phyloP scores from a whole-genome alignment of 1,140 invertebrate genomes.

The Nomia melanderi region DNA sequence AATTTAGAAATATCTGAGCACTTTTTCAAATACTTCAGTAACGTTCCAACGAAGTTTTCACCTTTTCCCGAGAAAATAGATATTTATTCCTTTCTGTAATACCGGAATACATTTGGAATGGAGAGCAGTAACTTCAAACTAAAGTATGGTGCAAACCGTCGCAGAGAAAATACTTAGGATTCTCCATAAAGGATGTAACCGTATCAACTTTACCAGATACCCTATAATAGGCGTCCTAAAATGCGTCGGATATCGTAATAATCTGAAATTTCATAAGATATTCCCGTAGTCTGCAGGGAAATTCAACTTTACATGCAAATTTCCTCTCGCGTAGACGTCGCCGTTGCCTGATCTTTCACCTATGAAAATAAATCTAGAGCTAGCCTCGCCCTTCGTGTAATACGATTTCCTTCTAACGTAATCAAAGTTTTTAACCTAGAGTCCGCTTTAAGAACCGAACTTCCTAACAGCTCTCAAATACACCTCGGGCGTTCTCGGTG shows the following conservation, averaged over 20 bases:
- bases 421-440: conserved; percentile 33
- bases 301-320: conserved; percentile 27
- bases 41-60: no score
- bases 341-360: background rate
- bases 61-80: no score
- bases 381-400: background rate
- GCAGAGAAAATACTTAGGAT: no score
- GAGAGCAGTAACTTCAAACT: no score
- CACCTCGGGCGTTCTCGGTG: background rate
- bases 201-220: background rate
- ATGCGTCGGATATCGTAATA: background rate
- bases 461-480: conserved; percentile 21
- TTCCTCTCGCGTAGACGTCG: background rate
- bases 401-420: conserved; percentile 21
- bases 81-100: no score
- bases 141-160: no score
- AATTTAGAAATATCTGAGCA: no score
- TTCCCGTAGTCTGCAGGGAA: background rate
- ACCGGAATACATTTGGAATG: no score
- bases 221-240: background rate
- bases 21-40: no score
- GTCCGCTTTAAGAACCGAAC: conserved; percentile 1
- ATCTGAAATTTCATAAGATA: background rate
- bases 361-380: background rate
- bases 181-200: background rate